Evolutionary conservation across 2,888 invertebrate species (phyloP).

Genomic region (Cerastoderma edule): DNA sequence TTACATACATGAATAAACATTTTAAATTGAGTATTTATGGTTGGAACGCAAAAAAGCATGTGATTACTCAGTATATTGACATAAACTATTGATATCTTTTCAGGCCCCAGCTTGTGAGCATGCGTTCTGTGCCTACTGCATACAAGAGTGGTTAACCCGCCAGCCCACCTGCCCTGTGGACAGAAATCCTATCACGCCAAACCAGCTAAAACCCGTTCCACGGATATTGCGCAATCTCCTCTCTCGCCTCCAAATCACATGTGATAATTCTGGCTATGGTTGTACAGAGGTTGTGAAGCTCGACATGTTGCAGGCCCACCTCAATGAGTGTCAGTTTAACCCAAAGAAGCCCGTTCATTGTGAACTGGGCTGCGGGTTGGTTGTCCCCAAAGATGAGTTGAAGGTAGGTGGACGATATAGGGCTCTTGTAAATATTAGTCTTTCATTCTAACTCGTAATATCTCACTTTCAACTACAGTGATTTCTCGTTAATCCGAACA

Average conservation of each 20-base stretch:
- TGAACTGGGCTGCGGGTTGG: slow-evolving; percentile 96
- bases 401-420: slow-evolving; percentile 86
- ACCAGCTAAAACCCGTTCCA: slow-evolving; percentile 94
- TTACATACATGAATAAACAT: no score
- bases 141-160: slow-evolving; percentile 96
- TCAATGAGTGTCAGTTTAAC: slow-evolving; percentile 96
- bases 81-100: slow-evolving; percentile 65
- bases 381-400: slow-evolving; percentile 97
- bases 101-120: slow-evolving; percentile 98
- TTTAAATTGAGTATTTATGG: no score
- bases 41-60: no score
- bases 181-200: slow-evolving; percentile 93
- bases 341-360: slow-evolving; percentile 97
- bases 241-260: slow-evolving; percentile 92
- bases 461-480: no score
- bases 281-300: slow-evolving; percentile 93
- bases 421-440: no score
- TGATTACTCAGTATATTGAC: no score
- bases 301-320: slow-evolving; percentile 92
- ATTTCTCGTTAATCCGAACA: no score
- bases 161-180: slow-evolving; percentile 98
- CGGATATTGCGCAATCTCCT: slow-evolving; percentile 96
- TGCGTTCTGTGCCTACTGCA: slow-evolving; percentile 96
- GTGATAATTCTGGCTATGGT: slow-evolving; percentile 91
- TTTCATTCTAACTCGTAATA: no score